Conservation (phyloP, 2,888 invertebrate genomes). For the Boloria selene region DNA sequence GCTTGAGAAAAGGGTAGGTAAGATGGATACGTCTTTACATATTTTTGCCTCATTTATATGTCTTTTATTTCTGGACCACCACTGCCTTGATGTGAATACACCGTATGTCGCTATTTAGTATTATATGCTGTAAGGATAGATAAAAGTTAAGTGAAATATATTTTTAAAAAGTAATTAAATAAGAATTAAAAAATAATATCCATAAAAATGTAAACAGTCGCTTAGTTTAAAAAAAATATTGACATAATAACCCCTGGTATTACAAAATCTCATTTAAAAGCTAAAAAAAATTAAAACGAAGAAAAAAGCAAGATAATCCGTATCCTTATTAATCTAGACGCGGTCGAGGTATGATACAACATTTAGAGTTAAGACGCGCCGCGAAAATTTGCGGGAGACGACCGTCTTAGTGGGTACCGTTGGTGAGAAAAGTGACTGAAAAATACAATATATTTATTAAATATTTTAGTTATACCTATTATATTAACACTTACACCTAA, state of each 20-base stretch:
- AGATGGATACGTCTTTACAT: constrained; percentile 46
- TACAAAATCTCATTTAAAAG: neutral
- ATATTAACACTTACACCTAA: neutral
- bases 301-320: constrained; percentile 6
- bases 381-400: constrained; percentile 71
- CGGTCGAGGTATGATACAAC: constrained; percentile 66
- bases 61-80: neutral
- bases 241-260: too few species aligned
- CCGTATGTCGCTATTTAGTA: too few species aligned
- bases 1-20: constrained; percentile 30
- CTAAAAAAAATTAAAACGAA: neutral
- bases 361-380: constrained; percentile 78
- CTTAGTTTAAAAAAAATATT: too few species aligned
- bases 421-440: constrained; percentile 45
- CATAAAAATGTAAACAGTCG: too few species aligned
- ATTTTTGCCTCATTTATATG: neutral
- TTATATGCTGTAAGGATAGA: too few species aligned
- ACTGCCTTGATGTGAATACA: too few species aligned
- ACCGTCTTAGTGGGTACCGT: constrained; percentile 65
- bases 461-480: neutral
- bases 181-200: too few species aligned
- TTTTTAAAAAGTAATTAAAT: too few species aligned
- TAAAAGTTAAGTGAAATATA: too few species aligned
- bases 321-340: constrained; percentile 41
- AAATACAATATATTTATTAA: constrained; percentile 18